Evolutionary conservation across 2,797 vertebrate species (phyloP).

Genomic region (Neomorphus geoffroyi): DNA sequence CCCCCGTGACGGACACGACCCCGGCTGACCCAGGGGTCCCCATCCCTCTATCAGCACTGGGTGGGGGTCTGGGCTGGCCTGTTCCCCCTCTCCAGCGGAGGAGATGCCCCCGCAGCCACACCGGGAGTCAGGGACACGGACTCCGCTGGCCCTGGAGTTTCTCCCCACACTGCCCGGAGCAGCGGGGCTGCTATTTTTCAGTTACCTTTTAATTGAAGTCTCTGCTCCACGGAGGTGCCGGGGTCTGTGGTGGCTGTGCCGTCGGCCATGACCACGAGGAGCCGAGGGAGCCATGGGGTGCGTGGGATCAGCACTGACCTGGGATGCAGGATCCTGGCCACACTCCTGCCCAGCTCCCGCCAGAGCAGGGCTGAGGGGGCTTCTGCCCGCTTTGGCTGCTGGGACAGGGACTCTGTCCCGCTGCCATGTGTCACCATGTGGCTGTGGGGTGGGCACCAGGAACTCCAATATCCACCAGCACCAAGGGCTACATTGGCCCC

Average conservation of each 20-base stretch:
- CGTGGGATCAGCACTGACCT: fast-evolving
- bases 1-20: fast-evolving
- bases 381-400: not conserved
- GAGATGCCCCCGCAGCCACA: not conserved
- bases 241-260: not conserved
- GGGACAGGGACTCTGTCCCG: not conserved
- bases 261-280: fast-evolving
- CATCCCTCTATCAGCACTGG: not conserved
- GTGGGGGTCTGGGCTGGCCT: conserved; percentile 36
- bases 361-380: no score
- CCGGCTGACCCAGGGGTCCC: not conserved
- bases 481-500: no score
- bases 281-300: fast-evolving
- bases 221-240: conserved; percentile 2
- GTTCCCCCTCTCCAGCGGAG: not conserved
- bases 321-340: fast-evolving
- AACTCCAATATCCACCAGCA: fast-evolving
- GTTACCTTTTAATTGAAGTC: conserved; percentile 44
- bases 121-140: not conserved
- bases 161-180: not conserved
- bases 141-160: not conserved
- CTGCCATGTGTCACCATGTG: no score
- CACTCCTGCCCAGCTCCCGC: not conserved
- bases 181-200: not conserved
- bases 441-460: fast-evolving